Base-by-base conservation (phyloP, 2,888 invertebrate genomes). In the Cerastis leucographa region DNA sequence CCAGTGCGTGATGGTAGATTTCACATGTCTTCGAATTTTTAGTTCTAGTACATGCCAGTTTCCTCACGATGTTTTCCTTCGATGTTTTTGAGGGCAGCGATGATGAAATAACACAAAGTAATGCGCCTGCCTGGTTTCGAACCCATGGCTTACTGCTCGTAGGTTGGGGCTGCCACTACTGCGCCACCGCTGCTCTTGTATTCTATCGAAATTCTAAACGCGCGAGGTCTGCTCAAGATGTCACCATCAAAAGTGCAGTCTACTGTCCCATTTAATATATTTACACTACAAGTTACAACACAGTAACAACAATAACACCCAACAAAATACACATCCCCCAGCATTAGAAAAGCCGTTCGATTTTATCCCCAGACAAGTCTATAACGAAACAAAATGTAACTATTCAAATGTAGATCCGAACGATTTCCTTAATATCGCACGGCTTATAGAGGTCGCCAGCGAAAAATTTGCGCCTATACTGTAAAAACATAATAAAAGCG, bases 381-480 rank as follows among this genome's bases (percentile, higher is more conserved):
- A 87, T 81, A 84, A 74, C 83, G 70, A 25, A 81, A 86, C 82
- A 81, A 78, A 88, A 86, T 81, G 72, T 71, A 80, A 86, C 89
- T 90, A 91, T 90, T 90, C 87, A 90, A 89, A 90, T 89, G 79
- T 78, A 81, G 83, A 88, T 83, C 82, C 74, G 77, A 89, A 89
- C 90, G 87, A 80, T 84, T 88, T 87, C 85, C 88, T 81, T 87
- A 89, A 88, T 90, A 90, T 91, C 85, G 85, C 87, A 72, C 77
- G 84, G 91, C 90, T 91, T 90, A 90, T 85, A 85, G 89, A 91
- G 92, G 91, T 91, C 89, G 89, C 87, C 77, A 75, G 82, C 76
- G 86, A 85, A 83, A 88, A 89, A 90, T 90, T 91, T 89, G 85
- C 88, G 83, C 85, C 85, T 87, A 86, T 84, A 88, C 83, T 85